These are phyloP conservation scores for Ischnus inquisitorius DNA, from an alignment of 2,888 invertebrate species.

Conservation along the genomic window DNA sequence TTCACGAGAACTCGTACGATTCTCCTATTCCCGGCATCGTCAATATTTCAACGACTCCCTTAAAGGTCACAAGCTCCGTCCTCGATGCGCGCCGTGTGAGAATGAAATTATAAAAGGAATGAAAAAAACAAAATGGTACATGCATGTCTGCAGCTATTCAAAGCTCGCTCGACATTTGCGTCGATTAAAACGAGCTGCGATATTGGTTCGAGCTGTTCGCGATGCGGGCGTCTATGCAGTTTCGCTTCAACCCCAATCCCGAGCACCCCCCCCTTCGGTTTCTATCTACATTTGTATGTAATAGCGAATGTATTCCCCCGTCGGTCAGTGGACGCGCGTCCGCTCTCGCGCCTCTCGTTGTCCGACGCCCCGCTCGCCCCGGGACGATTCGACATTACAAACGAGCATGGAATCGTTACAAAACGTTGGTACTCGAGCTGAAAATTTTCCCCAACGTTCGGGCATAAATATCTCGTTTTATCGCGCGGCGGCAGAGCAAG, in stretches of 20 bases:
- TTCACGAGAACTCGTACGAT: slow-evolving; percentile 8
- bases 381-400: slow-evolving; percentile 62
- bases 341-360: background rate
- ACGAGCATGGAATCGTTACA: slow-evolving; percentile 68
- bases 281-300: slow-evolving; percentile 25
- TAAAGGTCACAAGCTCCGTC: background rate
- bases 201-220: slow-evolving; percentile 30
- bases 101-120: background rate
- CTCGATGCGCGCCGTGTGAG: background rate
- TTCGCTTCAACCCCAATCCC: no score
- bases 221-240: no score
- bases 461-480: slow-evolving; percentile 69
- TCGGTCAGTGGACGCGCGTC: slow-evolving; percentile 49
- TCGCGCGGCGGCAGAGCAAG: slow-evolving; percentile 53
- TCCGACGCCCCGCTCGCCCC: slow-evolving; percentile 3
- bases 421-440: slow-evolving; percentile 60
- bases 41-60: slow-evolving; percentile 15
- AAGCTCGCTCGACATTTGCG: slow-evolving; percentile 40
- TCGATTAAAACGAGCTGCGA: slow-evolving; percentile 58
- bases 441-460: slow-evolving; percentile 65
- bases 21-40: background rate
- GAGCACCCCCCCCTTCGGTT: background rate
- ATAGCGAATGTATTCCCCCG: slow-evolving; percentile 58
- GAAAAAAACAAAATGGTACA: background rate
- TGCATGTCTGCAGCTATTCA: background rate